Evolutionary conservation across 2,113 vertebrate species (phyloP), one percentile per base, ranked within the genome.

Genomic region (Thunnus thynnus): DNA sequence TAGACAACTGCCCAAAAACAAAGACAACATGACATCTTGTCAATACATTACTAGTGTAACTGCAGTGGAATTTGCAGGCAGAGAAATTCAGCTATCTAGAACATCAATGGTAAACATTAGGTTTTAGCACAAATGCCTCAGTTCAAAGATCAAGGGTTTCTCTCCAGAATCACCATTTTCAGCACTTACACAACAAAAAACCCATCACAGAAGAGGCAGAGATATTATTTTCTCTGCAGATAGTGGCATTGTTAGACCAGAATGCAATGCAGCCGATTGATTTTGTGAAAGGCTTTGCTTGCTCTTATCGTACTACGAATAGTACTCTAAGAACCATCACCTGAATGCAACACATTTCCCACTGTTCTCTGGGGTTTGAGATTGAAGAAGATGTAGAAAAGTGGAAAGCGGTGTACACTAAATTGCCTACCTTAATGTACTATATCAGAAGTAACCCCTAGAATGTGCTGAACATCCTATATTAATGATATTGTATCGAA

Each of bases 61-160:
- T 66, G 27, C 8, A 50, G 16, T 54, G 36, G 54, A 68, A 81
- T 80, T 62, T 86, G 41, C 47, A 32, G 17, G 20, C 8, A 54
- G n/a, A 79, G 22, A 48, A 57, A 27, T 60, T 27, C 3, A 64
- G 17, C 20, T n/a, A 76, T 62, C 20, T 72, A 50, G 3, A 50
- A 32, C 22, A 66, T 51, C 71, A 41, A 10, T 58, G 16, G 20
- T 50, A 85, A 72, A 63, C 13, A 73, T 72, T 22, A 16, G 27
- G n/a, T 57, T 74, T 70, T 54, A 41, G 76, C 60, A 20, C 57
- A 47, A 58, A 51, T 9, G 2, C 4, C 17, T 65, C 54, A 66
- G 70, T 67, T 47, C 60, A 77, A 72, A 72, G 72, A 80, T 32
- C 50, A 72, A 66, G 17, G n/a, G 54, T 51, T 75, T 25, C 5